A percentile compares a stretch with the other conserved stretches of the same genome.
These are phyloP conservation scores for Phymorhynchus buccinoides DNA, from an alignment of 1,140 invertebrate species.

Conservation along the genomic window DNA sequence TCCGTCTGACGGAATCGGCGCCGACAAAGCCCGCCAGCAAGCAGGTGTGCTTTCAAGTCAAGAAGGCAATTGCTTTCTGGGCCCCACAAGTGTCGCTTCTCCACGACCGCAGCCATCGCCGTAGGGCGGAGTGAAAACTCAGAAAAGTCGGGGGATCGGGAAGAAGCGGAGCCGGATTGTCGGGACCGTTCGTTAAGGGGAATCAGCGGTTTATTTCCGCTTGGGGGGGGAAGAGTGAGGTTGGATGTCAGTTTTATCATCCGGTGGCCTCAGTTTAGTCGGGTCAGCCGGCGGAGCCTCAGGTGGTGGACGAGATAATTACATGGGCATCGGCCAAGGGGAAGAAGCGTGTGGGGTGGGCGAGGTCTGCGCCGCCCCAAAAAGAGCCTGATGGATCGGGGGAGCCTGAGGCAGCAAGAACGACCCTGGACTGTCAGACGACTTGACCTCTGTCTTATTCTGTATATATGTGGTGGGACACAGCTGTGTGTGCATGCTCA, in stretches of 20 bases:
- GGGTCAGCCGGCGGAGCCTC: constrained; percentile 30
- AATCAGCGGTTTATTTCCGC: neutral
- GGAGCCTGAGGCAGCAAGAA: constrained; percentile 77
- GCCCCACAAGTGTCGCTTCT: constrained; percentile 93
- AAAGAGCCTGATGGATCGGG: constrained; percentile 87
- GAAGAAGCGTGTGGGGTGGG: constrained; percentile 86
- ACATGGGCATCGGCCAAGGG: constrained; percentile 72
- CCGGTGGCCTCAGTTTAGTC: constrained; percentile 28
- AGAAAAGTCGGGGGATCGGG: neutral
- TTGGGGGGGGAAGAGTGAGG: neutral
- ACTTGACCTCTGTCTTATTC: too few species aligned
- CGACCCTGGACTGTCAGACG: constrained; percentile 70
- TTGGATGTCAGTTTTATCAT: constrained; percentile 32
- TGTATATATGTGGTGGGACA: too few species aligned
- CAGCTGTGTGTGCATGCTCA: too few species aligned
- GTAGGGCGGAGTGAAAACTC: neutral
- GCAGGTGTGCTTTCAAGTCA: constrained; percentile 94
- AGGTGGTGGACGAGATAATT: constrained; percentile 63
- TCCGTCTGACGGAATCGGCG: constrained; percentile 87
- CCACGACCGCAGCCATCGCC: constrained; percentile 79
- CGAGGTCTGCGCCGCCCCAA: constrained; percentile 86
- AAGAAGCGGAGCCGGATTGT: neutral
- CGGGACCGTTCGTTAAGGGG: neutral
- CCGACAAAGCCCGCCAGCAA: constrained; percentile 84
- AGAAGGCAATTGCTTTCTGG: constrained; percentile 90